These are phyloP conservation scores for Pantherophis alleghaniensis DNA, from an alignment of 2,797 vertebrate species.

Conservation along the genomic window DNA sequence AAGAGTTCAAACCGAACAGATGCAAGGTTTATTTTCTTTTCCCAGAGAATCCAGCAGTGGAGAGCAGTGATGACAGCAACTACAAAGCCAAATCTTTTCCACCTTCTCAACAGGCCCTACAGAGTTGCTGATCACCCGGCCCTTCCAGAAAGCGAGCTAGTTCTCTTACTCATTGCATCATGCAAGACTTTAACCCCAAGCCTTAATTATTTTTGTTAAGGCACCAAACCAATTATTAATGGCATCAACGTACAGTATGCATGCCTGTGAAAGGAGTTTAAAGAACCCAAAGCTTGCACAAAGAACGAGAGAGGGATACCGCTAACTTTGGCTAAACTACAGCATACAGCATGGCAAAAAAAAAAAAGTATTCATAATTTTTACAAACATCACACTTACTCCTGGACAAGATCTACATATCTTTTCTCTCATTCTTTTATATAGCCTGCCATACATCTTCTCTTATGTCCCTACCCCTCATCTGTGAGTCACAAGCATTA, in stretches of 20 bases:
- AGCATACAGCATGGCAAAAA: neutral
- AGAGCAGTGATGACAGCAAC: too few species aligned
- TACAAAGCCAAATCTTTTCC: neutral
- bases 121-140: neutral
- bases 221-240: neutral
- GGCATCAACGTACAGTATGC: neutral
- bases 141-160: neutral
- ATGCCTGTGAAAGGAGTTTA: neutral
- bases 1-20: neutral
- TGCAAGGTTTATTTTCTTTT: neutral
- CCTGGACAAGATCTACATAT: neutral
- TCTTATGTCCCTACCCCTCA: neutral
- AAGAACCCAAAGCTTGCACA: neutral
- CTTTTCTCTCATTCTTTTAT: neutral
- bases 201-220: neutral
- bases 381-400: neutral
- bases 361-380: neutral
- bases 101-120: neutral
- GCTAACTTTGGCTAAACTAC: neutral
- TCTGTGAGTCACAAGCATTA: neutral
- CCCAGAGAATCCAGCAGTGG: neutral
- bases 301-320: too few species aligned
- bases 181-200: neutral
- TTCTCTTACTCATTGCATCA: neutral
- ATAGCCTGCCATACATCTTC: neutral